phyloP scores from a whole-genome alignment of 2,797 vertebrate species.

The Enteromius afrohamiltoni region DNA sequence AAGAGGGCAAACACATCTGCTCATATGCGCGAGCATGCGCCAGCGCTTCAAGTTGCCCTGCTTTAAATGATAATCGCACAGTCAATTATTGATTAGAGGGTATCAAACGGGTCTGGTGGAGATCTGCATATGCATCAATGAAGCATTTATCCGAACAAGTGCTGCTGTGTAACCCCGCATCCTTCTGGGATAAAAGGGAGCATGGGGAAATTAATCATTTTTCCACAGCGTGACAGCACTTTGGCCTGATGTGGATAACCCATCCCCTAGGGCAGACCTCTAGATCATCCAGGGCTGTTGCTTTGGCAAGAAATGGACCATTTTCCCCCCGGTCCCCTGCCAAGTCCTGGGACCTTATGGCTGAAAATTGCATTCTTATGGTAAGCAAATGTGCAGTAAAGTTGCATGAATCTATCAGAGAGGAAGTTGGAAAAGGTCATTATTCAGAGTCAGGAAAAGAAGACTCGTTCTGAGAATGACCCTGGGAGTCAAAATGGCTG shows the following conservation, averaged over 20 bases:
- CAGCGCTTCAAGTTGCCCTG: conserved; percentile 33
- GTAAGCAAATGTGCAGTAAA: conserved; percentile 78
- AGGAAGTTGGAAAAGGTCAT: conserved; percentile 68
- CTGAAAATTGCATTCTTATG: conserved; percentile 83
- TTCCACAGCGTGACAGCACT: conserved; percentile 79
- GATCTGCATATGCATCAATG: conserved; percentile 73
- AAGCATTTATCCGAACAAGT: conserved; percentile 68
- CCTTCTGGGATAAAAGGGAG: conserved; percentile 74
- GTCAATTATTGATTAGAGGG: conserved; percentile 66
- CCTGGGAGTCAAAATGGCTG: conserved; percentile 41
- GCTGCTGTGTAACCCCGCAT: conserved; percentile 66
- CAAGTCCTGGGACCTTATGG: conserved; percentile 79
- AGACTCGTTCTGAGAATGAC: conserved; percentile 47
- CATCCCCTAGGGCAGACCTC: conserved; percentile 76
- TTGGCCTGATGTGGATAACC: conserved; percentile 78
- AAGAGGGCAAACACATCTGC: conserved; percentile 16
- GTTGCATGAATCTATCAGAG: conserved; percentile 72
- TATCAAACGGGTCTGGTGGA: conserved; percentile 66
- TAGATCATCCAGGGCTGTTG: conserved; percentile 76
- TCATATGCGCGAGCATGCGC: conserved; percentile 31
- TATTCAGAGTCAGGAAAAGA: conserved; percentile 65
- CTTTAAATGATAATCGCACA: conserved; percentile 69
- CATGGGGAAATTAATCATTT: conserved; percentile 78
- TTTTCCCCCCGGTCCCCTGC: conserved; percentile 64
- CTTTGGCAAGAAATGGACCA: conserved; percentile 77